These are phyloP conservation scores for Rhynchomys soricoides DNA, from an alignment of 2,113 vertebrate genomes.

Conservation along the genomic window DNA sequence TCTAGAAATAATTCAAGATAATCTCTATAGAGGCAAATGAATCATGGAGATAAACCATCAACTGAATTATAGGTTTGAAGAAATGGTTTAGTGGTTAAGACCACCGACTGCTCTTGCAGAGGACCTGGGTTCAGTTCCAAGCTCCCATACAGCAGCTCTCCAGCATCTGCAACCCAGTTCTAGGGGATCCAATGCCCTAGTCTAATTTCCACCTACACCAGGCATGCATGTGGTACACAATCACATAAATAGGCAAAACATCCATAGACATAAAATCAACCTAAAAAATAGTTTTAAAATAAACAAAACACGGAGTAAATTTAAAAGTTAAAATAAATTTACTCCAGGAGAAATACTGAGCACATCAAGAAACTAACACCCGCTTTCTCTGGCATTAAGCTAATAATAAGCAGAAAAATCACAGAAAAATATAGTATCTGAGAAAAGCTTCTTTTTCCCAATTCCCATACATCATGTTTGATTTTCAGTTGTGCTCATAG, in stretches of 20 bases:
- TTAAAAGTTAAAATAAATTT: not conserved
- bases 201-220: not conserved
- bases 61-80: not conserved
- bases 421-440: not conserved
- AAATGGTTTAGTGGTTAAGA: not conserved
- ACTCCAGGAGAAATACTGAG: not conserved
- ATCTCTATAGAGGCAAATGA: not conserved
- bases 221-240: not conserved
- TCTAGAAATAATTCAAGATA: conserved; percentile 1
- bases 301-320: not conserved
- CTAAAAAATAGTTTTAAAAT: not conserved
- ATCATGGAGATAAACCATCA: not conserved
- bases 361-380: not conserved
- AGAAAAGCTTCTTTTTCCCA: no score
- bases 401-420: not conserved
- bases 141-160: not conserved
- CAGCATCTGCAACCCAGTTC: not conserved
- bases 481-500: not conserved
- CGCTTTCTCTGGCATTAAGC: not conserved
- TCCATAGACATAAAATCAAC: not conserved
- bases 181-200: not conserved
- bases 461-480: not conserved
- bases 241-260: not conserved
- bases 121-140: not conserved
- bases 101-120: not conserved